Conservation (phyloP, 2,888 invertebrate species). For the Scotopteryx bipunctaria region DNA sequence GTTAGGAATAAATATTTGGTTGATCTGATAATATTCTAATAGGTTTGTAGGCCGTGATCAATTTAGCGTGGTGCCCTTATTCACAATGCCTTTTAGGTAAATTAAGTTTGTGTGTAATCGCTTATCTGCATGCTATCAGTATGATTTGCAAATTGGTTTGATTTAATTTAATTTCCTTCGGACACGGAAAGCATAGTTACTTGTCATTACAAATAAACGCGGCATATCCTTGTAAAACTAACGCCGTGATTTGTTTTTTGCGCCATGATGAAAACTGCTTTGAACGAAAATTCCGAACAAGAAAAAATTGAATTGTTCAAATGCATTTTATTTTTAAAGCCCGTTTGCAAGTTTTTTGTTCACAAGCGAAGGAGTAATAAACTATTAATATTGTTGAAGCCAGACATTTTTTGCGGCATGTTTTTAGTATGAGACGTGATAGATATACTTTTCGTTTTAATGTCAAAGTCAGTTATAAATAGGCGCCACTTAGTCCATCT, state of each 20-base stretch:
- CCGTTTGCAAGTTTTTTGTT: background rate
- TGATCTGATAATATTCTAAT: background rate
- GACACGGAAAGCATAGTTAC: background rate
- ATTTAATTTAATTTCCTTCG: background rate
- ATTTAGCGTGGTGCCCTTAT: background rate
- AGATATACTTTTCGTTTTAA: slow-evolving; percentile 10
- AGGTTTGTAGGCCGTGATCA: background rate
- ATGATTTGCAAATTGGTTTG: slow-evolving; percentile 8
- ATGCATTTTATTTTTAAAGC: too few relatives aligned
- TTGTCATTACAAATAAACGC: background rate
- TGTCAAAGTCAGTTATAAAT: background rate
- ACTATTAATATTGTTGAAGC: background rate
- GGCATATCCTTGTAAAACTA: background rate
- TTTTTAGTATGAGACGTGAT: slow-evolving; percentile 7
- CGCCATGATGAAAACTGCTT: too few relatives aligned
- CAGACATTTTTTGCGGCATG: background rate
- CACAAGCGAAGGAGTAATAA: background rate
- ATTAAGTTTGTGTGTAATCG: background rate
- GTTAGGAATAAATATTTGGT: slow-evolving; percentile 12
- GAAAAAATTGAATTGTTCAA: too few relatives aligned
- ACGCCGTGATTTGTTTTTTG: too few relatives aligned
- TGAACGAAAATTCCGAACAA: too few relatives aligned
- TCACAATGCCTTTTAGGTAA: slow-evolving; percentile 9
- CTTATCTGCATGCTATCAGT: slow-evolving; percentile 13
- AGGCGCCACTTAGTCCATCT: slow-evolving; percentile 1